Evolutionary conservation across 2,113 vertebrate species (phyloP), one percentile per base, ranked within the genome.

Genomic region (Entomyzon cyanotis): DNA sequence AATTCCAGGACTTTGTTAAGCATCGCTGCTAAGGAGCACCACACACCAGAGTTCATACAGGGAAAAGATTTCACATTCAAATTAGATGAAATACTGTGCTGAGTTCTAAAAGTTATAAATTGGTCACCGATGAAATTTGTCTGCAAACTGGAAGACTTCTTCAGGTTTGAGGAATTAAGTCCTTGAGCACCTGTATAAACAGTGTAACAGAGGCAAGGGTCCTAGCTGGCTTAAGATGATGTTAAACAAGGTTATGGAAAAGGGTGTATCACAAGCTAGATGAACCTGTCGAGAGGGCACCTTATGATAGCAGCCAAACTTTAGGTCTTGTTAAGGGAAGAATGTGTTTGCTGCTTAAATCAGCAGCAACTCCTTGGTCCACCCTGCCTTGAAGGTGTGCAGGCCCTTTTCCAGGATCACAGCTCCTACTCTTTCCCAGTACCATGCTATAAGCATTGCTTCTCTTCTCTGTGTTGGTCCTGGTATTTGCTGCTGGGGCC

Each of bases 391-490:
- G 42, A 63, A 75, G 25, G 24, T 17, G 16, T 7, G 12, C 23
- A 58, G n/a, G 35, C 30, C 25, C 2, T 68, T 63, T 85, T n/a
- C 52, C 23, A 30, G 35, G 56, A 33, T 11, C 53, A 33, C 17
- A 6, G 24, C 2, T 73, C 69, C 15, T 6, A 37, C n/a, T 39
- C 56, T 76, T 90, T 55, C 68, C 49, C 55, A 37, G 58, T 10
- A 47, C 19, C 25, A 16, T 1, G 0, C 9, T 33, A 1, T 1
- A 28, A 41, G 19, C 21, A 10, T 12, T 2, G 2, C 50, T 63
- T 31, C 47, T 67, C 35, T 10, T 50, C 15, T 22, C 31, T 10
- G 22, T 53, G 25, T 19, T 22, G 20, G 11, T 59, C 35, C 69
- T 63, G 50, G 35, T 37, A 35, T 50, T 91, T 90, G 62, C 65